Evolutionary conservation across 2,113 vertebrate species (phyloP), one percentile per base, ranked within the genome.

Genomic region (Craseonycteris thonglongyai): DNA sequence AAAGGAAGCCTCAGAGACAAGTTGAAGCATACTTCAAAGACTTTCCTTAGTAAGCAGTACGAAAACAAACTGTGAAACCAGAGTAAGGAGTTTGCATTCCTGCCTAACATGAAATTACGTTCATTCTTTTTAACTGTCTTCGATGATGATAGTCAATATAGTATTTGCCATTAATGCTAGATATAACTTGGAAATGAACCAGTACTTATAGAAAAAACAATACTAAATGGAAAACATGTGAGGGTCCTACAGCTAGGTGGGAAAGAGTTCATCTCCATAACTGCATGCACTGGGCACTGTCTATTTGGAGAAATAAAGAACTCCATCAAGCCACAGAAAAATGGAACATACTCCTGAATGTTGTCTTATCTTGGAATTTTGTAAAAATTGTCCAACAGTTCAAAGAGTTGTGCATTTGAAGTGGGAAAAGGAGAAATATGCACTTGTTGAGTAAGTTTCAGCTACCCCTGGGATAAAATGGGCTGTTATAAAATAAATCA

Each of bases 351-450:
- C 21, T 68, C 2, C 16, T 72, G 9, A 54, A 47, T 30, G 5
- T 51, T 56, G 26, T 90, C 74, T 38, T 49, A 61, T 15, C 11
- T 71, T 45, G 19, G 9, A 47, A 76, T 75, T 88, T 40, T 59
- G 8, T 51, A 35, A 26, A 58, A 78, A 85, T 66, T 78, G 3
- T 85, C 13, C 30, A 33, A 76, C 1, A 71, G n/a, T 47, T 22
- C 68, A 89, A 12, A 85, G 30, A 95, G 90, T 35, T 56, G 12
- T 9, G 80, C 30, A 91, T 61, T 19, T 42, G 42, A 82, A 74
- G 5, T 26, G 11, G 12, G 9, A 28, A 85, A 69, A 71, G 12
- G 40, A 68, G 1, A 8, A 92, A 79, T 47, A 91, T 71, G 56
- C 7, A 95, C 69, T 7, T 16, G 75, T 71, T 51, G 1, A 71